Conservation (phyloP, 2,888 invertebrate genomes). For the Dimorphilus gyrociliatus region DNA sequence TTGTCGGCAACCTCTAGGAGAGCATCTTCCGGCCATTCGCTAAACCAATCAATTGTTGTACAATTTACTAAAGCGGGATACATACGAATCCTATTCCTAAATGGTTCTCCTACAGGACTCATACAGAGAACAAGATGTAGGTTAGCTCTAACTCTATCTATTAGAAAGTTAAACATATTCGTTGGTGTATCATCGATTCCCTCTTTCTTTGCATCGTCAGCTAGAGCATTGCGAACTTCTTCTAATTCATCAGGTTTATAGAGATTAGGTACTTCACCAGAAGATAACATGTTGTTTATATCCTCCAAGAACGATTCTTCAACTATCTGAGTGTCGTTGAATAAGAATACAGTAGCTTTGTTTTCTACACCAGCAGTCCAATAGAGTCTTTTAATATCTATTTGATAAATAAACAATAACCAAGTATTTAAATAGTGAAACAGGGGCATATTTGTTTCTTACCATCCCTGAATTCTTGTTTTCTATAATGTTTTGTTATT, state of each 20-base stretch:
- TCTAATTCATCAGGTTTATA: slow-evolving; percentile 74
- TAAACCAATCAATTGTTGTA: slow-evolving; percentile 76
- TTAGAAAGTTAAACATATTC: slow-evolving; percentile 55
- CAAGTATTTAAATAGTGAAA: no score
- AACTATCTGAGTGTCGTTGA: slow-evolving; percentile 64
- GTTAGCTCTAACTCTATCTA: slow-evolving; percentile 56
- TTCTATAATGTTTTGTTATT: slow-evolving; percentile 58
- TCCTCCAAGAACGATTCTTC: slow-evolving; percentile 72
- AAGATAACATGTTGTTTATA: slow-evolving; percentile 69
- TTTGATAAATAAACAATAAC: slow-evolving; percentile 4
- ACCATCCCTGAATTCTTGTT: slow-evolving; percentile 48
- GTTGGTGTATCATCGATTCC: slow-evolving; percentile 40
- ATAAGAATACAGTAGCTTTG: slow-evolving; percentile 59
- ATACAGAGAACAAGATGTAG: slow-evolving; percentile 67
- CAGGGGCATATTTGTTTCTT: no score
- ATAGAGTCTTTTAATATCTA: slow-evolving; percentile 60
- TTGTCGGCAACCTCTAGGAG: slow-evolving; percentile 72
- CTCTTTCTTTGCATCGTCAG: slow-evolving; percentile 29
- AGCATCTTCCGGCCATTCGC: slow-evolving; percentile 72
- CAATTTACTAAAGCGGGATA: slow-evolving; percentile 73
- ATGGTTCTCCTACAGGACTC: slow-evolving; percentile 71
- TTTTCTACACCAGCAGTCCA: slow-evolving; percentile 55
- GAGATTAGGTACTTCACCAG: slow-evolving; percentile 72
- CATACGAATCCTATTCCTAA: slow-evolving; percentile 63
- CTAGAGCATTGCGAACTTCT: slow-evolving; percentile 46